Evolutionary conservation across 2,888 invertebrate genomes (phyloP).

Genomic region (Trissoscelio sp.): DNA sequence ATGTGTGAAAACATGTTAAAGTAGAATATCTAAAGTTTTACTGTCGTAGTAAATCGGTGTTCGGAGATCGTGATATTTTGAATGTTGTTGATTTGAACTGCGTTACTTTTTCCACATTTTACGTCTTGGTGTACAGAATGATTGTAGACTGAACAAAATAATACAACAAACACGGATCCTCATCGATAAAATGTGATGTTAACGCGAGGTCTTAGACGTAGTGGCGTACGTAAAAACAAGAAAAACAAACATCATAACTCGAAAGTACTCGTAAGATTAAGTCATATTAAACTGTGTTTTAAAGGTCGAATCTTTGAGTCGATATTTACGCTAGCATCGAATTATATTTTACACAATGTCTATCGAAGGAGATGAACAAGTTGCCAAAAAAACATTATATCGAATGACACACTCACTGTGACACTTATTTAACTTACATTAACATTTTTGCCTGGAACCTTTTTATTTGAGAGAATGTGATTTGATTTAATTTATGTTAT

Average conservation of each 20-base stretch:
- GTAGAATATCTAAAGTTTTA: slow-evolving; percentile 65
- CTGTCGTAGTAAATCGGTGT: slow-evolving; percentile 61
- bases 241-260: slow-evolving; percentile 47
- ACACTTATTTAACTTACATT: slow-evolving; percentile 70
- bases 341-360: slow-evolving; percentile 65
- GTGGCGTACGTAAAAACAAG: slow-evolving; percentile 26
- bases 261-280: slow-evolving; percentile 62
- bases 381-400: slow-evolving; percentile 66
- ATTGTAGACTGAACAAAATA: slow-evolving; percentile 67
- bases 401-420: slow-evolving; percentile 57
- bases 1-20: slow-evolving; percentile 36
- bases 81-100: slow-evolving; percentile 46
- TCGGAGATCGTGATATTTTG: slow-evolving; percentile 61
- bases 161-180: slow-evolving; percentile 59
- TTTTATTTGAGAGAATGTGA: slow-evolving; percentile 68
- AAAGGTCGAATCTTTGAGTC: slow-evolving; percentile 56
- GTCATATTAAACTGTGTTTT: slow-evolving; percentile 54
- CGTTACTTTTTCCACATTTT: slow-evolving; percentile 46
- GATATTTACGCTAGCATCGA: slow-evolving; percentile 65
- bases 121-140: slow-evolving; percentile 63
- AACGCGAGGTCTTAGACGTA: slow-evolving; percentile 29
- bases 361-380: slow-evolving; percentile 59
- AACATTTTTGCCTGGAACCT: slow-evolving; percentile 59
- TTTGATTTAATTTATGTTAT: slow-evolving; percentile 69
- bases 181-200: slow-evolving; percentile 64